These are phyloP conservation scores for Micoletzkya japonica DNA, from an alignment of 2,888 invertebrate species.

Conservation along the genomic window DNA sequence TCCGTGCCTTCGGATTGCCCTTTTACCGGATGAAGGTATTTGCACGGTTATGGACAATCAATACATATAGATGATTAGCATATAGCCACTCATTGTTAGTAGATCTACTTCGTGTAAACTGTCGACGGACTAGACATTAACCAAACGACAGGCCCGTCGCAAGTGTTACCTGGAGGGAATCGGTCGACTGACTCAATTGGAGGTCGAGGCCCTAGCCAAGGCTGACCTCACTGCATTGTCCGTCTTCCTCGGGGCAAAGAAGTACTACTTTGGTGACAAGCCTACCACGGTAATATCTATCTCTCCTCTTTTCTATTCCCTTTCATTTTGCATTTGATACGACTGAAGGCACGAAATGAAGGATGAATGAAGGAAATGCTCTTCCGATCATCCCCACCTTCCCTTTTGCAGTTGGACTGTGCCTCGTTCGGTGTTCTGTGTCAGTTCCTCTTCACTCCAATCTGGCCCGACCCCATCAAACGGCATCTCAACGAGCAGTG, in stretches of 20 bases:
- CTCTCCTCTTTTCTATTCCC: background rate
- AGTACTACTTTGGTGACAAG: slow-evolving; percentile 24
- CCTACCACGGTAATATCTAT: slow-evolving; percentile 11
- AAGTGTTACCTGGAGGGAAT: background rate
- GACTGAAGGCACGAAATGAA: background rate
- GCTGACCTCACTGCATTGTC: slow-evolving; percentile 16
- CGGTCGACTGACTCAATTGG: slow-evolving; percentile 2
- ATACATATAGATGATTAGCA: background rate
- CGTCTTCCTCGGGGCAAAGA: slow-evolving; percentile 11
- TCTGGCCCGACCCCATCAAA: slow-evolving; percentile 16
- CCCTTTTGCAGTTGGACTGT: slow-evolving; percentile 36
- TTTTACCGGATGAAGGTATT: background rate
- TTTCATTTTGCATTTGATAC: background rate
- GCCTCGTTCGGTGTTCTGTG: slow-evolving; percentile 40
- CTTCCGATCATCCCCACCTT: background rate
- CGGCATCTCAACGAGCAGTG: slow-evolving; percentile 25
- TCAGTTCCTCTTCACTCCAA: slow-evolving; percentile 40
- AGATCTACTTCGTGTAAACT: no score
- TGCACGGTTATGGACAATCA: background rate
- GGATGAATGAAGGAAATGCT: background rate
- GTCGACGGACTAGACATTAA: background rate
- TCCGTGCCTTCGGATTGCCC: background rate
- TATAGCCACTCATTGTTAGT: no score
- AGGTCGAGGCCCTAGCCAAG: slow-evolving; percentile 23
- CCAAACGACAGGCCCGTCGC: background rate